Evolutionary conservation across 2,888 invertebrate genomes (phyloP).

Genomic region (Orthonychiurus folsomi): DNA sequence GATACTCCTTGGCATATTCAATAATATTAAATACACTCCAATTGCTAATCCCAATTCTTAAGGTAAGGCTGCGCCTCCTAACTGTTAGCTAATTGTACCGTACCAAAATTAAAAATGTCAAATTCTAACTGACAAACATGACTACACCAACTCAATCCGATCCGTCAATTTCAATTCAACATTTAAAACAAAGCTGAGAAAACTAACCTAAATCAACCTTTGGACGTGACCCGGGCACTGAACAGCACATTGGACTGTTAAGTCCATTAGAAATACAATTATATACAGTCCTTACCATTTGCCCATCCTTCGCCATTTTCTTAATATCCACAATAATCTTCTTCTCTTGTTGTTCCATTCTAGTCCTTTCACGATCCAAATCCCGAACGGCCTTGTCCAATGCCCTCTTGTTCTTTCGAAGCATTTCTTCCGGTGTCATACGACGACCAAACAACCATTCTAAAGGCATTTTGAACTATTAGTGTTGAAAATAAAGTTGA

Average conservation of each 20-base stretch:
- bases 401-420: constrained; percentile 95
- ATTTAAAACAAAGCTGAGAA: background rate
- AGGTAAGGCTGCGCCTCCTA: too few species aligned
- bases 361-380: constrained; percentile 81
- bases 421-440: constrained; percentile 94
- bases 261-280: background rate
- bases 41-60: too few species aligned
- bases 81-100: too few species aligned
- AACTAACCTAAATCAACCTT: background rate
- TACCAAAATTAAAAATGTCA: too few species aligned
- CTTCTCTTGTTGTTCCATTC: constrained; percentile 98
- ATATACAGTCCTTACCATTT: constrained; percentile 80
- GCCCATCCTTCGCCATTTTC: constrained; percentile 96
- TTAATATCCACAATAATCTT: constrained; percentile 97
- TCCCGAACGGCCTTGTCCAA: constrained; percentile 97
- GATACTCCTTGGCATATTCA: too few species aligned
- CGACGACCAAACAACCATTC: constrained; percentile 95
- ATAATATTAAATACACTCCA: too few species aligned
- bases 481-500: too few species aligned
- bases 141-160: too few species aligned
- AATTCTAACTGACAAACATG: too few species aligned
- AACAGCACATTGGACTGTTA: background rate
- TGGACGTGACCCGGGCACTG: too few species aligned
- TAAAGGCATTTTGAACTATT: constrained; percentile 35
- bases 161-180: background rate